Conservation (phyloP, 2,113 vertebrate genomes). For the Albula glossodonta region DNA sequence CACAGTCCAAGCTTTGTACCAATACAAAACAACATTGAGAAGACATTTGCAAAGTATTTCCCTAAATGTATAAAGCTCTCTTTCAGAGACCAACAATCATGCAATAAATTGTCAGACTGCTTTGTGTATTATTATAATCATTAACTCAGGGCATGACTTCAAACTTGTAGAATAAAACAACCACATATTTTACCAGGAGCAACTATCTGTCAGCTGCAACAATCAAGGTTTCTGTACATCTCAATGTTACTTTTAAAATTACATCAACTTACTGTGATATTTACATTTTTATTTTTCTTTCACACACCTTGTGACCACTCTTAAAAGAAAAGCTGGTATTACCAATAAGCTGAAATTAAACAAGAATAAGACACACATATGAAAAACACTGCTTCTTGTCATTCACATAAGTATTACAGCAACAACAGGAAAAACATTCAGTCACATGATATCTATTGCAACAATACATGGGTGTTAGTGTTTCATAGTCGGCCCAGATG, state of each 20-base stretch:
- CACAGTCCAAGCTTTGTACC: not conserved
- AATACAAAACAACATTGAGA: not conserved
- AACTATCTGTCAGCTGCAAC: constrained; percentile 19
- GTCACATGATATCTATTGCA: not conserved
- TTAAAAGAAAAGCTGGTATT: constrained; percentile 37
- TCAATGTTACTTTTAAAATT: not conserved
- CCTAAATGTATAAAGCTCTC: not conserved
- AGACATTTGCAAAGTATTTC: not conserved
- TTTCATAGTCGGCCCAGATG: not conserved
- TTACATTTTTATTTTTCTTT: not conserved
- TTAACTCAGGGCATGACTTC: constrained; percentile 12
- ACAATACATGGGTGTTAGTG: not conserved
- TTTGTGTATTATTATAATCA: constrained; percentile 43
- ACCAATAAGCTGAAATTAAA: not conserved
- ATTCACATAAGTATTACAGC: not conserved
- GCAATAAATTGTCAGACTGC: constrained; percentile 39
- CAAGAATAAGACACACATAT: not conserved
- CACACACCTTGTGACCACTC: not conserved
- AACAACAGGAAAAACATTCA: not conserved
- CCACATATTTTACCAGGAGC: not conserved
- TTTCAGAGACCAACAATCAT: constrained; percentile 51
- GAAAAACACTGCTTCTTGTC: not conserved
- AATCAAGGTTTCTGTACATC: not conserved
- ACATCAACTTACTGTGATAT: not conserved
- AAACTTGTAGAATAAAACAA: constrained; percentile 16